A percentile compares a stretch with the other conserved stretches of the same genome.
These are phyloP conservation scores for Vulpes vulpes DNA, from an alignment of 2,113 vertebrate species.

Conservation along the genomic window DNA sequence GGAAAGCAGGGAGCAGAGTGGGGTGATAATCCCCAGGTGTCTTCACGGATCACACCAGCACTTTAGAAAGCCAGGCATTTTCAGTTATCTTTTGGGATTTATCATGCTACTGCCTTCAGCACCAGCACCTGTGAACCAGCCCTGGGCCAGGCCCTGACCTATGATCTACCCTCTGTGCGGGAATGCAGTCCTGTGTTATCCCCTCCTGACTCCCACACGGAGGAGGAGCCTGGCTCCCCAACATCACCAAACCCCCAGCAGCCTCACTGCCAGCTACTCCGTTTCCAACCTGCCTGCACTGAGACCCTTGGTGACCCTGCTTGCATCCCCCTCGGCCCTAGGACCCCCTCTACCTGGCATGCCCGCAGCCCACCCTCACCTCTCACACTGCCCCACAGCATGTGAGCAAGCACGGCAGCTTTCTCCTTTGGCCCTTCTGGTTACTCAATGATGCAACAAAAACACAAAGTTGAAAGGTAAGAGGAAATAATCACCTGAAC, in stretches of 20 bases:
- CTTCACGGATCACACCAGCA: neutral
- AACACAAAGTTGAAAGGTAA: neutral
- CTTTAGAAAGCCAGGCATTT: neutral
- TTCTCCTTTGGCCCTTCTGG: neutral
- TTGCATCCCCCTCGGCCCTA: neutral
- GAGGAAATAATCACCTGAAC: neutral
- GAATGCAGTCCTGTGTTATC: neutral
- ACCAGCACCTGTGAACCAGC: neutral
- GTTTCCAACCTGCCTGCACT: neutral
- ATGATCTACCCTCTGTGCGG: neutral
- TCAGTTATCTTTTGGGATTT: neutral
- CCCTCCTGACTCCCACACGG: accelerated
- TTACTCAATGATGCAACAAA: neutral
- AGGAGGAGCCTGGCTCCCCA: no score
- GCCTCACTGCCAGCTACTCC: neutral
- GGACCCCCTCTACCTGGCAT: neutral
- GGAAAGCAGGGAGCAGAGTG: neutral
- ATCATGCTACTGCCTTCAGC: neutral
- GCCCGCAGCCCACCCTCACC: neutral
- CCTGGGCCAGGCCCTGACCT: neutral
- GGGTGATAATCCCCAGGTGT: neutral
- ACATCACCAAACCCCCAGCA: neutral
- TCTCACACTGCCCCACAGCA: no score
- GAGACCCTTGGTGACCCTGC: no score
- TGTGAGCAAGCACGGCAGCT: neutral